A percentile compares a stretch with the other conserved stretches of the same genome.
Evolutionary conservation across 2,797 vertebrate species (phyloP).

Genomic region (Picus viridis): DNA sequence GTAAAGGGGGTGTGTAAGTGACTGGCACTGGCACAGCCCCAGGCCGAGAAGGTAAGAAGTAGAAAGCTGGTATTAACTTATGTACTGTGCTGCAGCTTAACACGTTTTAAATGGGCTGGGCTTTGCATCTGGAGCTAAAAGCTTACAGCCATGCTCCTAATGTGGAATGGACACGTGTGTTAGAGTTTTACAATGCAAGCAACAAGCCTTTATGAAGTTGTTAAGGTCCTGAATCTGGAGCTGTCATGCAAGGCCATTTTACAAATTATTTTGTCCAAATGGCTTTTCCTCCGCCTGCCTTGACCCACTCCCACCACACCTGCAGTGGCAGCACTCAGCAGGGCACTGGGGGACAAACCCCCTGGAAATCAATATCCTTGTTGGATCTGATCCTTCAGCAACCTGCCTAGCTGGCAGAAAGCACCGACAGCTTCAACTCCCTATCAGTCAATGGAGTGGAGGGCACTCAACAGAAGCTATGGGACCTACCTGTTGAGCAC

Average conservation of each 20-base stretch:
- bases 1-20: slow-evolving; percentile 48
- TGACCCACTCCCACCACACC: neutral
- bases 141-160: slow-evolving; percentile 56
- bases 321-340: neutral
- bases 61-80: slow-evolving; percentile 36
- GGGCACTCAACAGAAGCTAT: neutral
- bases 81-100: slow-evolving; percentile 31
- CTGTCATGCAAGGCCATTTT: slow-evolving; percentile 16
- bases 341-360: neutral
- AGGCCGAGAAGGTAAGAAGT: slow-evolving; percentile 50
- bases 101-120: slow-evolving; percentile 62
- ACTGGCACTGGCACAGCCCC: slow-evolving; percentile 44
- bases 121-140: slow-evolving; percentile 61
- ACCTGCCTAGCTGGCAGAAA: neutral
- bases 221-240: slow-evolving; percentile 56
- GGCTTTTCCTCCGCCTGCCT: neutral
- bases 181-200: slow-evolving; percentile 62
- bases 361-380: neutral
- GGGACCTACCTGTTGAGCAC: neutral
- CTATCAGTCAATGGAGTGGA: rapidly evolving
- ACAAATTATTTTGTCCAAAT: neutral
- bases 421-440: neutral
- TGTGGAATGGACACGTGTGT: slow-evolving; percentile 61
- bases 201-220: slow-evolving; percentile 68
- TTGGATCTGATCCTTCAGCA: neutral